Conservation (phyloP, 1,140 invertebrate species). For the Calosoma granatense region DNA sequence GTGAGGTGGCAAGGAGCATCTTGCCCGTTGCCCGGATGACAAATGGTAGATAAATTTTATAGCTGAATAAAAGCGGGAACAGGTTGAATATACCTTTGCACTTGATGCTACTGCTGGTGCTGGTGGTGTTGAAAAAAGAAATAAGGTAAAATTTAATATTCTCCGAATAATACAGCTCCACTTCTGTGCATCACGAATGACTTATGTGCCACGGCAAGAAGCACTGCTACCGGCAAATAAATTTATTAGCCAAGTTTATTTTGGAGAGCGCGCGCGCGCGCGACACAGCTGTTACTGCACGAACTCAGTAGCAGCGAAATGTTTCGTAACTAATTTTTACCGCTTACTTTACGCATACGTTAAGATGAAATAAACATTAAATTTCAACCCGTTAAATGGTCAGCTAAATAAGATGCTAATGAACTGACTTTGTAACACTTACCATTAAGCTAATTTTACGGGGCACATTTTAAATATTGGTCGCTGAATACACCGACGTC, state of each 20-base stretch:
- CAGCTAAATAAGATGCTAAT: not conserved
- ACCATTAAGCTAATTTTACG: not conserved
- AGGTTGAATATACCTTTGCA: not conserved
- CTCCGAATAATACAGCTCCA: not conserved
- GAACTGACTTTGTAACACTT: not conserved
- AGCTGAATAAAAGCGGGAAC: not conserved
- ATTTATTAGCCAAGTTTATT: not conserved
- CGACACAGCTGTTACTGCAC: not conserved
- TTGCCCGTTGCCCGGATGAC: not conserved
- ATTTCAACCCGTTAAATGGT: not conserved
- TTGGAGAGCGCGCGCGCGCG: no score
- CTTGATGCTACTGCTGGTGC: no score
- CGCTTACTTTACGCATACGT: not conserved
- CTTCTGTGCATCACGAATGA: no score
- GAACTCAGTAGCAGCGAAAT: not conserved
- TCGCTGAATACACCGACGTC: no score
- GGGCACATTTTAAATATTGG: no score
- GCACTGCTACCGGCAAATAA: not conserved
- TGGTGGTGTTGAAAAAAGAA: not conserved
- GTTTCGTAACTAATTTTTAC: not conserved
- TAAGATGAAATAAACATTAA: not conserved
- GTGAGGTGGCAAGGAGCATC: no score
- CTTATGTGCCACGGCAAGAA: no score
- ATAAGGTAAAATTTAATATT: not conserved
- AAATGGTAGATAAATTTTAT: not conserved